phyloP scores from a whole-genome alignment of 2,888 invertebrate genomes.

The Drosophila villosipedis region DNA sequence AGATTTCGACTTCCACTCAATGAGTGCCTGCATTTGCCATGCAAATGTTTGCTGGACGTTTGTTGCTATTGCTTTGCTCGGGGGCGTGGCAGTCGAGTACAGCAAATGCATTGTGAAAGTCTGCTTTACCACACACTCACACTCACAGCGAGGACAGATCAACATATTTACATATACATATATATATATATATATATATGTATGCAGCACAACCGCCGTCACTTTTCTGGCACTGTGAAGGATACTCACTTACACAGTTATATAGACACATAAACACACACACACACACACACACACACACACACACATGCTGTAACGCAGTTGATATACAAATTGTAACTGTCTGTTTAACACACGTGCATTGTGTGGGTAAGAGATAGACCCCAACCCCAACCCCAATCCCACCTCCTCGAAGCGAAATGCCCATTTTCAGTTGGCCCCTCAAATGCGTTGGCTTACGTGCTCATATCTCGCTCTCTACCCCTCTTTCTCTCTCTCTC shows the following conservation, averaged over 20 bases:
- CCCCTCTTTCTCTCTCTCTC: neutral
- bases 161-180: conserved; percentile 56
- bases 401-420: conserved; percentile 11
- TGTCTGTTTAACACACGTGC: conserved; percentile 71
- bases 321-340: conserved; percentile 80
- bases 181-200: neutral
- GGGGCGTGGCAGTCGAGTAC: conserved; percentile 37
- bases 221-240: conserved; percentile 48
- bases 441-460: conserved; percentile 67
- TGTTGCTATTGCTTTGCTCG: conserved; percentile 17
- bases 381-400: neutral
- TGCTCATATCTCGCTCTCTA: conserved; percentile 56
- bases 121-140: conserved; percentile 46
- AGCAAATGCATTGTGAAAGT: conserved; percentile 67
- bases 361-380: conserved; percentile 38
- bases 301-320: conserved; percentile 33
- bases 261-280: conserved; percentile 6
- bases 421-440: conserved; percentile 44
- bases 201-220: conserved; percentile 47
- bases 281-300: conserved; percentile 1
- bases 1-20: conserved; percentile 17
- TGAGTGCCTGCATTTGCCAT: conserved; percentile 45
- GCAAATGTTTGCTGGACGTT: conserved; percentile 54
- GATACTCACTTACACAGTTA: conserved; percentile 35
- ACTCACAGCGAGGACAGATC: conserved; percentile 43